These are phyloP conservation scores for Eupithecia exiguata DNA, from an alignment of 2,888 invertebrate genomes.

Conservation along the genomic window DNA sequence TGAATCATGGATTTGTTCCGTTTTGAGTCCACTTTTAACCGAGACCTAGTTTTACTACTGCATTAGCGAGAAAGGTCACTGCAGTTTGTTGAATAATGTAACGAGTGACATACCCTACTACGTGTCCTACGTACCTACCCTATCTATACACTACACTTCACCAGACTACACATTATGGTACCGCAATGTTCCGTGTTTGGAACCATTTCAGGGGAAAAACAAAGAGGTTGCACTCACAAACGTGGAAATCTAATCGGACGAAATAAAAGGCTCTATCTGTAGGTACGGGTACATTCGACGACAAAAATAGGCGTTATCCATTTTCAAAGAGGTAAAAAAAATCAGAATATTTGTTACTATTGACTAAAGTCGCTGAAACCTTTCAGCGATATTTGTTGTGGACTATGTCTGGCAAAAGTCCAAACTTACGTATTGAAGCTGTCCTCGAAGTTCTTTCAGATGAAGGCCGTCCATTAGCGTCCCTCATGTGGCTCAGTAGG, in stretches of 20 bases:
- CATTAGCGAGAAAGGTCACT: constrained; percentile 60
- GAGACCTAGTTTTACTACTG: constrained; percentile 60
- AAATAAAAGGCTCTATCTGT: background rate
- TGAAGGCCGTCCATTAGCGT: constrained; percentile 84
- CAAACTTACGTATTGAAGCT: constrained; percentile 80
- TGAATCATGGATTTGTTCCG: constrained; percentile 45
- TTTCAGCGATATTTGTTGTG: background rate
- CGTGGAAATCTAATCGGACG: background rate
- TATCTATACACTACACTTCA: background rate
- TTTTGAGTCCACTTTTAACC: constrained; percentile 58
- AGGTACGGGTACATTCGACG: background rate
- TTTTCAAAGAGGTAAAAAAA: background rate
- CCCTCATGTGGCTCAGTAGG: constrained; percentile 92
- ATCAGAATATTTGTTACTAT: background rate
- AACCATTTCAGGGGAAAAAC: constrained; percentile 25
- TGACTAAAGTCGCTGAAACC: background rate
- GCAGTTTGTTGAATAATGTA: constrained; percentile 53
- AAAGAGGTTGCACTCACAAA: background rate
- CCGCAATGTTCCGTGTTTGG: constrained; percentile 60
- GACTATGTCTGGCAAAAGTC: constrained; percentile 3
- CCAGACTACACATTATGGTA: constrained; percentile 45
- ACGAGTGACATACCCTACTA: constrained; percentile 46
- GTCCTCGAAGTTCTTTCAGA: constrained; percentile 86
- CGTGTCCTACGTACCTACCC: too few relatives aligned
- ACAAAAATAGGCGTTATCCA: background rate